Evolutionary conservation across 1,140 invertebrate genomes (phyloP).

Genomic region (Ceratina calcarata): DNA sequence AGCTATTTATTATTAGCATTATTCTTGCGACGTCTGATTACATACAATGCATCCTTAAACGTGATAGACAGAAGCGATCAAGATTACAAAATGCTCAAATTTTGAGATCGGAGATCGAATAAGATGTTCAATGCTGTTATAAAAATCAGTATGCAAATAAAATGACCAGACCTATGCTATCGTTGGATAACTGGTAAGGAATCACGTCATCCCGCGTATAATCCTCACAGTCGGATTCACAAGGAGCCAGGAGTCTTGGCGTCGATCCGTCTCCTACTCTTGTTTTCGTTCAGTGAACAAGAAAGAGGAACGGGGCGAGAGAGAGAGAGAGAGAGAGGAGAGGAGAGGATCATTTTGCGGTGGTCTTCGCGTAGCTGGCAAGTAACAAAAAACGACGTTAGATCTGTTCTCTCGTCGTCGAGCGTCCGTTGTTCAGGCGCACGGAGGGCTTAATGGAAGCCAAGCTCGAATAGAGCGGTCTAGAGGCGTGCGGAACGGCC

Average conservation of each 20-base stretch:
- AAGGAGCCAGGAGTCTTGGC: constrained; percentile 31
- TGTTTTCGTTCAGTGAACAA: constrained; percentile 52
- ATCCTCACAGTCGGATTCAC: constrained; percentile 14
- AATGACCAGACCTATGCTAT: not conserved
- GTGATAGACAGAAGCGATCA: no score
- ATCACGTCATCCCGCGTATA: constrained; percentile 12
- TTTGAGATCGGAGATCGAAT: no score
- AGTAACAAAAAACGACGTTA: constrained; percentile 61
- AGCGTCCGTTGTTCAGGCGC: constrained; percentile 14
- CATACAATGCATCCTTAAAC: no score
- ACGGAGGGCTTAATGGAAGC: constrained; percentile 46
- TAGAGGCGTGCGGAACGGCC: constrained; percentile 60
- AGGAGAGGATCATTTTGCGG: constrained; percentile 27
- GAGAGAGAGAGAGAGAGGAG: not conserved
- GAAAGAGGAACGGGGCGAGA: not conserved
- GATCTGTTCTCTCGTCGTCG: constrained; percentile 29
- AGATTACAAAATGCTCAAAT: no score
- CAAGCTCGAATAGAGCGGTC: constrained; percentile 52
- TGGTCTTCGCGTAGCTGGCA: constrained; percentile 39
- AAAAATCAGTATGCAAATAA: not conserved
- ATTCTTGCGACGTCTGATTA: no score
- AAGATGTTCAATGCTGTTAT: no score
- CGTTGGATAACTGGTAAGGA: constrained; percentile 19
- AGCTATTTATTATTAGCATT: no score
- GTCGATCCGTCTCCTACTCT: constrained; percentile 31